Percentiles rank a stretch among this genome's conserved stretches.
phyloP scores from a whole-genome alignment of 2,888 invertebrate genomes.

The Chymomyza fuscimana region DNA sequence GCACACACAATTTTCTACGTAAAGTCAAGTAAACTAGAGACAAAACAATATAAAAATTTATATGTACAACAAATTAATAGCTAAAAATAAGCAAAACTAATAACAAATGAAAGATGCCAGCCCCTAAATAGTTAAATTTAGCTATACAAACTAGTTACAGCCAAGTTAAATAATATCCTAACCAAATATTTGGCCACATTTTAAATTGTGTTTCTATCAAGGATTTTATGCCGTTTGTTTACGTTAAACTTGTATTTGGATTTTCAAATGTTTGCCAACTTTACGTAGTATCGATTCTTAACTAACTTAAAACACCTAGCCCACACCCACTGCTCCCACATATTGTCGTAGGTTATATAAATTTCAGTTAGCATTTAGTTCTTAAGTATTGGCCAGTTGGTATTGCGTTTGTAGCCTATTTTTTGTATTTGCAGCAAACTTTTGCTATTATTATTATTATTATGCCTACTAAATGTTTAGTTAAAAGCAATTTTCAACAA shows the following conservation, averaged over 20 bases:
- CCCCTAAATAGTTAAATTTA: conserved; percentile 26
- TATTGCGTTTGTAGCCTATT: conserved; percentile 34
- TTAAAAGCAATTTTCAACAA: conserved; percentile 51
- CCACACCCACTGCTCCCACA: conserved; percentile 11
- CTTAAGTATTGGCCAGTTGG: conserved; percentile 59
- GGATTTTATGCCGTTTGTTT: not conserved
- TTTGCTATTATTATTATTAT: conserved; percentile 8
- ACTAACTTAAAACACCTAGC: too few species aligned
- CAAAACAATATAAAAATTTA: not conserved
- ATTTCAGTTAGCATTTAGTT: conserved; percentile 66
- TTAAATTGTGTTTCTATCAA: conserved; percentile 33
- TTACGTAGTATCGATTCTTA: not conserved
- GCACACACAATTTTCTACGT: conserved; percentile 33
- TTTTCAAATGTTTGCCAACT: not conserved
- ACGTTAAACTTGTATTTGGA: conserved; percentile 50
- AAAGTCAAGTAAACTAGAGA: conserved; percentile 31
- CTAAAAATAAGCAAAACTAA: conserved; percentile 45
- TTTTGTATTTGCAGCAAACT: not conserved
- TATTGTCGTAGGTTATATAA: conserved; percentile 62
- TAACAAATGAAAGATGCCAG: conserved; percentile 17
- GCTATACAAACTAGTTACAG: conserved; percentile 8
- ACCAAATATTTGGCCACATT: conserved; percentile 55
- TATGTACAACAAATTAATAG: conserved; percentile 49
- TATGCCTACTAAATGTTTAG: conserved; percentile 49
- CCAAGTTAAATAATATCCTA: conserved; percentile 21